Evolutionary conservation across 2,797 vertebrate genomes (phyloP).

Genomic region (Ctenochaetus hawaiiensis): DNA sequence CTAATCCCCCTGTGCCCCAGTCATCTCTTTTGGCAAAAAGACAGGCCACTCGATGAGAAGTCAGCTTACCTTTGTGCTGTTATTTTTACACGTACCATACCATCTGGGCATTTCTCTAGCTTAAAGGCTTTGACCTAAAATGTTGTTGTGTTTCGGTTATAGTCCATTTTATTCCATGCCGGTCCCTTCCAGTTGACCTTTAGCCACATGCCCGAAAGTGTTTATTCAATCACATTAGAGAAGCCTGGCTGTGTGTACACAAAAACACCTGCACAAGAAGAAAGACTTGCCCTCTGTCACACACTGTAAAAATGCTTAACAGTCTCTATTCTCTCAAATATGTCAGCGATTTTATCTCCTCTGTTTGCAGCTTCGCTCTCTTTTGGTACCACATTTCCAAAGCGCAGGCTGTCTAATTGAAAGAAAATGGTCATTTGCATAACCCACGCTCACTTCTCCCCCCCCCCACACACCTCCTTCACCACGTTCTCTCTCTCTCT

Average conservation of each 20-base stretch:
- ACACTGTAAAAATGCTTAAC: slow-evolving; percentile 31
- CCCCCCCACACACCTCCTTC: not conserved
- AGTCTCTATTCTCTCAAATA: slow-evolving; percentile 35
- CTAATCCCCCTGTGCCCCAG: slow-evolving; percentile 49
- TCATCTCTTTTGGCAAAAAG: slow-evolving; percentile 43
- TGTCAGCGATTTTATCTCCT: slow-evolving; percentile 28
- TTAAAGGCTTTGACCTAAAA: slow-evolving; percentile 60
- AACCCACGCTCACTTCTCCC: slow-evolving; percentile 35
- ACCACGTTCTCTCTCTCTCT: slow-evolving; percentile 39
- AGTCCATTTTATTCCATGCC: slow-evolving; percentile 73
- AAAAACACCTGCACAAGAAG: slow-evolving; percentile 64
- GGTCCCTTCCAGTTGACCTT: slow-evolving; percentile 70
- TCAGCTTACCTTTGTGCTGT: slow-evolving; percentile 49
- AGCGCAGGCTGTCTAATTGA: slow-evolving; percentile 59
- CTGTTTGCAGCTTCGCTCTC: slow-evolving; percentile 17
- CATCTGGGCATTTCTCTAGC: slow-evolving; percentile 50
- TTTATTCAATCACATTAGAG: slow-evolving; percentile 78
- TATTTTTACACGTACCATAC: slow-evolving; percentile 54
- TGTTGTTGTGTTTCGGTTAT: slow-evolving; percentile 64
- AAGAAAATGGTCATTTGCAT: slow-evolving; percentile 67
- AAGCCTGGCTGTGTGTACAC: slow-evolving; percentile 63
- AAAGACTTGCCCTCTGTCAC: slow-evolving; percentile 11
- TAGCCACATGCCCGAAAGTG: slow-evolving; percentile 59
- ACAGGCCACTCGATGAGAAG: slow-evolving; percentile 38
- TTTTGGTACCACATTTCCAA: slow-evolving; percentile 43